These are phyloP conservation scores for Drosophila orena DNA, from an alignment of 1,140 invertebrate species.

Conservation along the genomic window DNA sequence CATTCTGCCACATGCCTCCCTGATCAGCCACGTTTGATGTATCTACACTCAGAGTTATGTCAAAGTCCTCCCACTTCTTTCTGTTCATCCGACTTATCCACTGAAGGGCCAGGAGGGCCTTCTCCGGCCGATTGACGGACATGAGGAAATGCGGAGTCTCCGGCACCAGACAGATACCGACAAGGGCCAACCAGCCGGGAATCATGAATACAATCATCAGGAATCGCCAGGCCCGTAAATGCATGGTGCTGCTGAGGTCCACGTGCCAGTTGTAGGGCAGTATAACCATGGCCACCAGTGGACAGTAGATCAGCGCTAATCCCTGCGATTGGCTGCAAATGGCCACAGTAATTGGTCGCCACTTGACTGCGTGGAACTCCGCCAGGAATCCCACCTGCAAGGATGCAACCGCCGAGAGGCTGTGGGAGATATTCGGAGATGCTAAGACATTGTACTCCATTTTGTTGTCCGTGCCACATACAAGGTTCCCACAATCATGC, in stretches of 20 bases:
- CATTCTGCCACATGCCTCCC: neutral
- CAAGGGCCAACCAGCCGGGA: slow-evolving; percentile 8
- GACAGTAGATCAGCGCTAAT: slow-evolving; percentile 5
- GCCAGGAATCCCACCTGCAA: slow-evolving; percentile 10
- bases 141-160: slow-evolving; percentile 29
- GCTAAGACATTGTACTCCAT: neutral
- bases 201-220: neutral
- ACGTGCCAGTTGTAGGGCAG: neutral
- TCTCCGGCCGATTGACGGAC: neutral
- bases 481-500: slow-evolving; percentile 20
- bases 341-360: neutral
- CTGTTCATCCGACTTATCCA: slow-evolving; percentile 21
- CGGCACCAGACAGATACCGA: slow-evolving; percentile 12
- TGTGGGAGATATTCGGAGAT: neutral
- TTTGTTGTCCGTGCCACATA: neutral
- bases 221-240: slow-evolving; percentile 16
- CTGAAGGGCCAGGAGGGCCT: neutral
- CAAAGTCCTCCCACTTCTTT: slow-evolving; percentile 17
- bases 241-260: neutral
- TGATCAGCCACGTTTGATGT: rapidly evolving
- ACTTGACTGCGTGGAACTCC: slow-evolving; percentile 13
- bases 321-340: slow-evolving; percentile 6
- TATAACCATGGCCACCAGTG: slow-evolving; percentile 4
- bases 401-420: slow-evolving; percentile 10
- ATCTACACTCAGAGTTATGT: neutral